Base-by-base conservation (phyloP, 2,797 vertebrate species). In the Denticeps clupeoides region DNA sequence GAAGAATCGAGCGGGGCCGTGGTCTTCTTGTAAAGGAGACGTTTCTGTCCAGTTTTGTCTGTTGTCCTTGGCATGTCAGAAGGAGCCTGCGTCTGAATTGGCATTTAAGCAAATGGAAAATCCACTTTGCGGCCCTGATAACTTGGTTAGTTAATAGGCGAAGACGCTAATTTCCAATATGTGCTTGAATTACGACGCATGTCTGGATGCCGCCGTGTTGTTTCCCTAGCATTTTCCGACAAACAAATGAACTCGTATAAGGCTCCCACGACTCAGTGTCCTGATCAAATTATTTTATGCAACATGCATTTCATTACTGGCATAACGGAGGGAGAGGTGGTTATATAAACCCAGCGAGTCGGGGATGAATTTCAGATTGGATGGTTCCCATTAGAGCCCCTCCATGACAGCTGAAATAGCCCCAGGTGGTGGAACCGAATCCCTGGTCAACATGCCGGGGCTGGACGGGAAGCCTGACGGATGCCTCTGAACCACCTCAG, bases 261-360 rank as follows among this genome's bases (percentile, higher is more conserved):
- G 31, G 49, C 55, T 32, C 55, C 40, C 51, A 31, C 40, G 29
- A 41, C 44, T 49, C 46, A 49, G 49, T 47, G 38, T 47, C 24
- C 55, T 58, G 56, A 53, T 56, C 56, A 41, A 48, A 59, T 63
- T 62, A 62, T 63, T 57, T 46, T 49, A 54, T 41, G 33, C 50
- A 41, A 65, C 61, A 63, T 51, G 47, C 51, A 62, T 55, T 69
- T 51, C 49, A 59, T 65, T 65, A 59, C 48, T 47, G 27, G 58
- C 25, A 48, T 46, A 58, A 53, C 51, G 49, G 51, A 12, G 45
- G n/a, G 51, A 28, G 27, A 26, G 45, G 45, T 55, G 48, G 49
- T 50, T 58, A 43, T 47, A 55, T 49, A 46, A 55, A 43, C 41
- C 45, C 35, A 45, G 11, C 10, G 37, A 50, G 38, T 54, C 33